These are phyloP conservation scores for Camelus bactrianus DNA, from an alignment of 2,113 vertebrate genomes.

Conservation along the genomic window DNA sequence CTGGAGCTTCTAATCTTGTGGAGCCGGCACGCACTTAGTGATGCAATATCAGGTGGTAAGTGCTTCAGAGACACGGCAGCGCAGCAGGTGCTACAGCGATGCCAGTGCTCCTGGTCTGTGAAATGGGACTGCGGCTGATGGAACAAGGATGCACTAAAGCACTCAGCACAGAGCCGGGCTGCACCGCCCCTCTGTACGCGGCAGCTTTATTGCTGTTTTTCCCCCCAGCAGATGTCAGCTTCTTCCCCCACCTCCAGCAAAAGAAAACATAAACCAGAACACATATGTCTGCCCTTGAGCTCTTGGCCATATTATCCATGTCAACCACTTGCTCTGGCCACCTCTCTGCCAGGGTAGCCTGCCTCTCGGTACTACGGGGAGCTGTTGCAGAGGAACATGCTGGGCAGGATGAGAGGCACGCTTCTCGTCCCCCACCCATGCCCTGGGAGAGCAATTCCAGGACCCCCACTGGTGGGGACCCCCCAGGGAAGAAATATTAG, in stretches of 20 bases:
- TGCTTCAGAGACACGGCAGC: not conserved
- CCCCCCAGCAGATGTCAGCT: not conserved
- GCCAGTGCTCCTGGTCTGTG: not conserved
- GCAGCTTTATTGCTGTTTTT: not conserved
- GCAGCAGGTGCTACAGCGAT: not conserved
- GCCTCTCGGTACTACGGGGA: not conserved
- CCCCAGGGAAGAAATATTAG: not conserved
- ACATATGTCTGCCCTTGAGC: not conserved
- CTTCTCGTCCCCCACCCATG: too few species aligned
- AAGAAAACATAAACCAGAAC: not conserved
- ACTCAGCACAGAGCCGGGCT: not conserved
- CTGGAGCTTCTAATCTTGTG: not conserved
- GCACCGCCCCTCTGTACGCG: accelerated
- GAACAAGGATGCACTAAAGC: not conserved
- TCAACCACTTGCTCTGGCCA: not conserved
- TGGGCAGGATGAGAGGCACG: not conserved
- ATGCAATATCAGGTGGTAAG: not conserved
- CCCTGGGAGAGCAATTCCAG: not conserved
- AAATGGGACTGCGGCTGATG: not conserved
- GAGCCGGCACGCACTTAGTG: too few species aligned
- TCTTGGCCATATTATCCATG: not conserved
- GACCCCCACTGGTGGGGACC: not conserved
- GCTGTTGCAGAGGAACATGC: not conserved
- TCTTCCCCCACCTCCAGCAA: not conserved
- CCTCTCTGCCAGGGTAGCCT: not conserved